phyloP scores from a whole-genome alignment of 2,888 invertebrate genomes.

The Hypolimnas misippus region DNA sequence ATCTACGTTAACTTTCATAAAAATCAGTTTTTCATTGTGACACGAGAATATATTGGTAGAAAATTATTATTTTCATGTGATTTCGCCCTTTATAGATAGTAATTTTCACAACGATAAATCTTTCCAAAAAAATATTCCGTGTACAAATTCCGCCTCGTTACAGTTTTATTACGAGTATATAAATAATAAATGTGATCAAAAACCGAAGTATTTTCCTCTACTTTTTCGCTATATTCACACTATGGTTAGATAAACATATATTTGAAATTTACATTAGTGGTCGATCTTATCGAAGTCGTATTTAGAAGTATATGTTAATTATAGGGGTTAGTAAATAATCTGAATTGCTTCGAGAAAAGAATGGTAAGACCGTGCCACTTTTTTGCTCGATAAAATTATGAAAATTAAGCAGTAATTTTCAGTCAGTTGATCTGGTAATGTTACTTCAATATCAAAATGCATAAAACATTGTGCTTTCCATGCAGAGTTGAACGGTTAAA shows the following conservation, averaged over 20 bases:
- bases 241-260: not conserved
- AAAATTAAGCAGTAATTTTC: no score
- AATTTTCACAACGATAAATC: not conserved
- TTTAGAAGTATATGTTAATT: no score
- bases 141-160: not conserved
- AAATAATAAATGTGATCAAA: not conserved
- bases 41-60: no score
- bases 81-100: not conserved
- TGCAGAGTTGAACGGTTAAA: conserved; percentile 61
- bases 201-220: not conserved
- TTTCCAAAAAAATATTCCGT: not conserved
- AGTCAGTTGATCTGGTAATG: no score
- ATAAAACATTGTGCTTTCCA: conserved; percentile 51
- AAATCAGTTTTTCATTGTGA: no score
- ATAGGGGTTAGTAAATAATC: no score
- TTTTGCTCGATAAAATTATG: no score
- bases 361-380: no score
- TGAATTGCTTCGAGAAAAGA: no score
- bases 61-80: not conserved
- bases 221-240: not conserved
- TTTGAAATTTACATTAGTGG: not conserved
- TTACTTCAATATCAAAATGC: no score
- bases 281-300: no score
- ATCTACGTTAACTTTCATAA: no score
- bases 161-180: not conserved